Base-by-base conservation (phyloP, 2,888 invertebrate genomes). In the Miltochrista miniata region DNA sequence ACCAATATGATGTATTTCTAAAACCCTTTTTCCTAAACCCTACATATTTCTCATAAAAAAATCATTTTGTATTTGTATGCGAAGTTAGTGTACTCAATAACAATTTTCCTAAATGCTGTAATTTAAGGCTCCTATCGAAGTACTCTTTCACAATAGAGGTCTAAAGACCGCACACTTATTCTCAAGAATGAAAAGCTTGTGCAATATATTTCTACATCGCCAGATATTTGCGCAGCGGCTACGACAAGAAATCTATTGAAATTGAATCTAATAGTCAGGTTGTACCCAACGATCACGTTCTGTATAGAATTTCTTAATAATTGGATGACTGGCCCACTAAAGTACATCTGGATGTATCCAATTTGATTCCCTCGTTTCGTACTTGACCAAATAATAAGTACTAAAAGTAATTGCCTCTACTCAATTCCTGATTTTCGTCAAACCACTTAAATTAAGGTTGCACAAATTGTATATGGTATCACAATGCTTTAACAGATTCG, bases 401-500 rank as follows among this genome's bases (percentile, higher is more conserved):
- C 68, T 67, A 48, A 54, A 61, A 70, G 68, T 64, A 59, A 66
- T 67, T 63, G 67, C 61, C 56, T 51, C 63, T 58, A 53, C 55
- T 62, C 64, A 48, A 56, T 61, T 42, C 53, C 56, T 51, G 62
- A 66, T 64, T 69, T 66, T 66, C 58, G 58, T 50, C 56, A 54
- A 54, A 56, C 63, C 62, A 66, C 67, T 75, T 65, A 66, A 70
- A 61, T 65, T 66, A 64, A 76, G 66, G 68, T 72, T 65, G 68
- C 62, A 65, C 77, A 74, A 74, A 76, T 74, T 70, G 67, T 75
- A 65, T 72, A 75, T 68, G 56, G 68, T 61, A 61, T 73, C 64
- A 82, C 79, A 85, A 81, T 74, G 75, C 74, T 68, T 73, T 70
- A 76, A 79, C 77, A 79, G 79, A 84, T 83, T 83, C 77, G 76